Conservation (phyloP, 2,797 vertebrate genomes). For the Acanthornis magna region DNA sequence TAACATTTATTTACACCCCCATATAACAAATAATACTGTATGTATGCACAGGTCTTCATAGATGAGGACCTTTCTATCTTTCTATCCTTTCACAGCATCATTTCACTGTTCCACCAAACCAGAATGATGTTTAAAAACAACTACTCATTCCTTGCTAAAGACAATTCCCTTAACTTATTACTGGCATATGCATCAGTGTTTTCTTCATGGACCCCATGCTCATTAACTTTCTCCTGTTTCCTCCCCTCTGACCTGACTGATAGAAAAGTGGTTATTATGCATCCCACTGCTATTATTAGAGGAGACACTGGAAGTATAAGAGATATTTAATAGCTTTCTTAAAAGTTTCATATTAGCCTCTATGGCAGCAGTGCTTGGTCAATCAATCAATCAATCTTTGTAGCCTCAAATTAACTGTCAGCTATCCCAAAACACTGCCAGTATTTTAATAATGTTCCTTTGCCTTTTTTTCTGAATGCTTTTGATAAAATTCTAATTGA, state of each 20-base stretch:
- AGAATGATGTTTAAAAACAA: not conserved
- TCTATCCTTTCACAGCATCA: not conserved
- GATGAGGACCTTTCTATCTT: not conserved
- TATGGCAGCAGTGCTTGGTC: not conserved
- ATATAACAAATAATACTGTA: not conserved
- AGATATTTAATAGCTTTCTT: slow-evolving; percentile 10
- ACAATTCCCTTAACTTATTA: not conserved
- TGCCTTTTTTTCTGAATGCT: not conserved
- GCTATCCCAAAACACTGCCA: not conserved
- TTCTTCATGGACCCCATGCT: not conserved
- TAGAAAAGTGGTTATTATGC: not conserved
- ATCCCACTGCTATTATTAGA: not conserved
- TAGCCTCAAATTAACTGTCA: slow-evolving; percentile 10
- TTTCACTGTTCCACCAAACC: not conserved
- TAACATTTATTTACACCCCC: not conserved
- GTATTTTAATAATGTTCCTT: not conserved
- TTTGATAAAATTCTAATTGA: slow-evolving; percentile 38
- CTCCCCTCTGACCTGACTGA: not conserved
- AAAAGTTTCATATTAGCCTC: not conserved
- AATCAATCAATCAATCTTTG: slow-evolving; percentile 13
- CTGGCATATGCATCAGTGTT: not conserved
- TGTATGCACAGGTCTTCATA: not conserved
- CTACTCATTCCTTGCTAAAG: not conserved
- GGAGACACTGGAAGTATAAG: not conserved
- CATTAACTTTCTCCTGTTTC: not conserved